These are phyloP conservation scores for Rhinogobio ventralis DNA, from an alignment of 2,797 vertebrate genomes.

Conservation along the genomic window DNA sequence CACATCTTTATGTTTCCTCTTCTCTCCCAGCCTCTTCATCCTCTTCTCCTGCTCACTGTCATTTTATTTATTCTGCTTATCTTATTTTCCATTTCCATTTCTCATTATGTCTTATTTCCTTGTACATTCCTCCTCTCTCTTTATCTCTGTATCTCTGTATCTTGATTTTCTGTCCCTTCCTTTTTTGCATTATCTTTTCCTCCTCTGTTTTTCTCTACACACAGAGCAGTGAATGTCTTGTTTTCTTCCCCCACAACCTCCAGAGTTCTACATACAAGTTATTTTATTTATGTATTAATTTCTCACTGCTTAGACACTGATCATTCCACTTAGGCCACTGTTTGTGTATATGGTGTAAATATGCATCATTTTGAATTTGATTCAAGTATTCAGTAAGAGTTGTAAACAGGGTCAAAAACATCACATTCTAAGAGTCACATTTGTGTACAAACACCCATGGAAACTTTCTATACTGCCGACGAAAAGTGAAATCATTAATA, in stretches of 20 bases:
- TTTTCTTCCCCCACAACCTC: slow-evolving; percentile 4
- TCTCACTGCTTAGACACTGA: background rate
- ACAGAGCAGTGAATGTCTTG: slow-evolving; percentile 6
- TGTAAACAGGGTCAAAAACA: background rate
- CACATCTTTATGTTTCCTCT: slow-evolving; percentile 11
- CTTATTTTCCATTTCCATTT: background rate
- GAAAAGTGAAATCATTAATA: background rate
- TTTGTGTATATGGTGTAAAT: background rate
- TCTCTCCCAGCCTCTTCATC: slow-evolving; percentile 17
- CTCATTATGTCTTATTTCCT: background rate
- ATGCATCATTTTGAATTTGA: background rate
- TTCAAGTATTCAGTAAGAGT: background rate
- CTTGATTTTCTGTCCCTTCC: background rate
- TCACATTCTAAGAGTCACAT: background rate
- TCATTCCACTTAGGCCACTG: background rate
- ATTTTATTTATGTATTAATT: background rate
- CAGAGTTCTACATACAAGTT: background rate
- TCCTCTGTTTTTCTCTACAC: background rate
- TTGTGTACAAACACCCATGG: background rate
- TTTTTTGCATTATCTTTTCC: slow-evolving; percentile 21
- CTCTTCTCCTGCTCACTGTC: background rate
- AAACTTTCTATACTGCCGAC: background rate
- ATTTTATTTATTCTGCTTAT: background rate
- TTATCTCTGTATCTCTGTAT: slow-evolving; percentile 4
- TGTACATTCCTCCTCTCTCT: slow-evolving; percentile 16